A percentile compares a stretch with the other conserved stretches of the same genome.
phyloP scores from a whole-genome alignment of 1,140 invertebrate species.

The Trichogramma pretiosum region DNA sequence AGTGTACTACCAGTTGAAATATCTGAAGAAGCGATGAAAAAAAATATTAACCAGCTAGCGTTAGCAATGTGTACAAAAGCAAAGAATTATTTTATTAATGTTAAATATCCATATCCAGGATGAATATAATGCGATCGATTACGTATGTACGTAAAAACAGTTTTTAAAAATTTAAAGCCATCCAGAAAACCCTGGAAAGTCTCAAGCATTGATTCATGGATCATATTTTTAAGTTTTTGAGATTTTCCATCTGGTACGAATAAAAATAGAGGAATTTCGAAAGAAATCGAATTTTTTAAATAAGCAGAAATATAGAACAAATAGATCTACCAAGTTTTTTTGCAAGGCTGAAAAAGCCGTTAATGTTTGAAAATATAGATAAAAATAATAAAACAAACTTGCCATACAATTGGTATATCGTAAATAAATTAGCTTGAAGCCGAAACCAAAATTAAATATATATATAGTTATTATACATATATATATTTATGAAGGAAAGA shows the following conservation, averaged over 20 bases:
- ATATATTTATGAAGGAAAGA: slow-evolving; percentile 26
- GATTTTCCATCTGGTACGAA: slow-evolving; percentile 9
- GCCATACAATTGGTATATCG: slow-evolving; percentile 14
- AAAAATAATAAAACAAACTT: slow-evolving; percentile 7
- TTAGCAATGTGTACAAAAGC: slow-evolving; percentile 23
- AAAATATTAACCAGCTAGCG: slow-evolving; percentile 19
- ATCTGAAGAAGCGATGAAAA: neutral
- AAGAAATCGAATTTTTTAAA: neutral
- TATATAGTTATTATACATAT: too few species aligned
- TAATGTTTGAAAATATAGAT: too few species aligned
- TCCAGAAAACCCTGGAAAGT: too few species aligned
- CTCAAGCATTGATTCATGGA: neutral
- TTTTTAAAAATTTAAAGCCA: too few species aligned
- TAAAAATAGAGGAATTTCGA: slow-evolving; percentile 15
- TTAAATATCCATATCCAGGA: slow-evolving; percentile 24
- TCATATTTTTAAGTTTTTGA: slow-evolving; percentile 5
- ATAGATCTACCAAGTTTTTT: too few species aligned
- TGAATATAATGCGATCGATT: slow-evolving; percentile 19
- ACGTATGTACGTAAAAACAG: slow-evolving; percentile 10
- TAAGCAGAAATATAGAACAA: neutral
- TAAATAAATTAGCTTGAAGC: slow-evolving; percentile 14
- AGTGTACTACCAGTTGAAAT: too few species aligned
- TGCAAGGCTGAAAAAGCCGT: too few species aligned
- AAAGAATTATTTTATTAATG: slow-evolving; percentile 28
- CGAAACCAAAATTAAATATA: slow-evolving; percentile 17